phyloP scores from a whole-genome alignment of 2,113 vertebrate genomes.

The Laticauda colubrina region DNA sequence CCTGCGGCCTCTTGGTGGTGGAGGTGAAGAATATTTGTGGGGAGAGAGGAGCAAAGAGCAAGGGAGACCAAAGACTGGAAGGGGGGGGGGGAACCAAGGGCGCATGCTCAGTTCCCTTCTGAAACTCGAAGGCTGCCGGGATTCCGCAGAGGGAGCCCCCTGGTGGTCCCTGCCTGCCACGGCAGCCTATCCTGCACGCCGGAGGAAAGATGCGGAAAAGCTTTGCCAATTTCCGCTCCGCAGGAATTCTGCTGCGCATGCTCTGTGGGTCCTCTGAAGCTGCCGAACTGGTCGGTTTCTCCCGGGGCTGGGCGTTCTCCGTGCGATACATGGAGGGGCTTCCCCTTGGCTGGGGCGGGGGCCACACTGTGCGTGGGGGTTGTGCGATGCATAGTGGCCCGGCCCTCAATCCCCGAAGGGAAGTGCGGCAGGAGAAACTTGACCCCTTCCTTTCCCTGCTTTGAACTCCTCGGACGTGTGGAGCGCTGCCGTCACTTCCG shows the following conservation, averaged over 20 bases:
- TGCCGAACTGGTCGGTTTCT: background rate
- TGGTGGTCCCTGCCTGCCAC: background rate
- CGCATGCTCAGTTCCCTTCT: background rate
- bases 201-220: background rate
- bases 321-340: background rate
- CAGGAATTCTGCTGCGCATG: background rate
- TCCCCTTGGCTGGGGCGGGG: background rate
- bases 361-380: background rate
- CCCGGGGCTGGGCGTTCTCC: background rate
- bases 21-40: background rate
- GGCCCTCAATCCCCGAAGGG: background rate
- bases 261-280: background rate
- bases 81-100: background rate
- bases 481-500: background rate
- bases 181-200: background rate
- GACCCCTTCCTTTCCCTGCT: background rate
- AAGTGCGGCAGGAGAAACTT: background rate
- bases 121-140: background rate
- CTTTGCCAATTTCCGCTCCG: accelerated
- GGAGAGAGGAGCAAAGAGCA: too few relatives aligned
- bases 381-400: background rate
- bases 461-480: background rate
- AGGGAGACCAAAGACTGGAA: too few relatives aligned
- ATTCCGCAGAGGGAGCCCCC: background rate
- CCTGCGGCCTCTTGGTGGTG: background rate